phyloP scores from a whole-genome alignment of 1,140 invertebrate species.

The Rhagoletis zephyria region DNA sequence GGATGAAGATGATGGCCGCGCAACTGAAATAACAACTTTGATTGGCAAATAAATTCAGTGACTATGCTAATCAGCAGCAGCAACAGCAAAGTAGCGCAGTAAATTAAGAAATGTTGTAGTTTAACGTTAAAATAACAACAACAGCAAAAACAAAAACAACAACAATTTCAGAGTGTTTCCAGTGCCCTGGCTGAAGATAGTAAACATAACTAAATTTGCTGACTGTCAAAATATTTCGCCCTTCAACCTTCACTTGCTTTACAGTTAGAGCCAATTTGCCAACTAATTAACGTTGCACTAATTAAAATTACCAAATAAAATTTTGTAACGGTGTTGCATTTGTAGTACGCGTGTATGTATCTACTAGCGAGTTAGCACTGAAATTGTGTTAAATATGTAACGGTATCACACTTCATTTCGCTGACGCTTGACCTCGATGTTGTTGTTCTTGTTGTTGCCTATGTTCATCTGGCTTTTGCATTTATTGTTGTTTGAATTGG shows the following conservation, averaged over 20 bases:
- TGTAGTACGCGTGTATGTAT: neutral
- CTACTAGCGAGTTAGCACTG: neutral
- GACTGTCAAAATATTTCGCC: conserved; percentile 17
- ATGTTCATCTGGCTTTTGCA: neutral
- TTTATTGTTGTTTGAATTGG: neutral
- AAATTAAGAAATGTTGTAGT: neutral
- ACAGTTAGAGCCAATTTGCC: conserved; percentile 46
- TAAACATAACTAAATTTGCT: conserved; percentile 17
- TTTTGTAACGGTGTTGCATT: conserved; percentile 28
- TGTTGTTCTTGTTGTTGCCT: neutral
- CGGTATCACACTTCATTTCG: neutral
- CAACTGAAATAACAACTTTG: neutral
- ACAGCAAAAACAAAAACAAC: neutral
- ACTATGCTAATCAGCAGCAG: neutral
- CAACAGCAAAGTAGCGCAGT: neutral
- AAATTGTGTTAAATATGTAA: conserved; percentile 2
- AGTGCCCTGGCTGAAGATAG: neutral
- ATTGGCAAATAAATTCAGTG: neutral
- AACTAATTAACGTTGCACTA: conserved; percentile 45
- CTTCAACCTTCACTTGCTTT: conserved; percentile 9
- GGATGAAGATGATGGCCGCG: neutral
- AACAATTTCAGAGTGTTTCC: neutral
- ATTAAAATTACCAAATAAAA: conserved; percentile 53
- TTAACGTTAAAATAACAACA: neutral
- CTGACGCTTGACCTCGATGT: neutral